These are phyloP conservation scores for Neostethus bicornis DNA, from an alignment of 2,797 vertebrate species.

Conservation along the genomic window DNA sequence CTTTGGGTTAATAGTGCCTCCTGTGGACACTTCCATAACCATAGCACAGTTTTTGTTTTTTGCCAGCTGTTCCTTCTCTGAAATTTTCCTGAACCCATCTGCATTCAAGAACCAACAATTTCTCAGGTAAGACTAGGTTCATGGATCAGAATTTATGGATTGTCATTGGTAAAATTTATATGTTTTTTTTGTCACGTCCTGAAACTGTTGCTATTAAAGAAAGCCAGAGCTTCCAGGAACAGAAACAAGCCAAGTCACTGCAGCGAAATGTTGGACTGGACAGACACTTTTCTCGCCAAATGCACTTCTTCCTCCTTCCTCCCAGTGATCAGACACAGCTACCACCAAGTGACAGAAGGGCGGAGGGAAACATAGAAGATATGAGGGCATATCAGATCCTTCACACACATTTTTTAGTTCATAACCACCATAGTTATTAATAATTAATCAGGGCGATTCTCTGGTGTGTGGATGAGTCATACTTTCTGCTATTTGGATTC, in stretches of 20 bases:
- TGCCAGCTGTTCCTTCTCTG: background rate
- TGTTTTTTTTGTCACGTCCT: constrained; percentile 11
- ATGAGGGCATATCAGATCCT: constrained; percentile 44
- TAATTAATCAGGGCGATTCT: constrained; percentile 75
- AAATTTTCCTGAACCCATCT: background rate
- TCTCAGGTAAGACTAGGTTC: constrained; percentile 6
- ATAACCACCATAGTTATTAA: constrained; percentile 68
- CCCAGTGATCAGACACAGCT: background rate
- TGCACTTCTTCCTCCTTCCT: constrained; percentile 21
- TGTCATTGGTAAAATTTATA: constrained; percentile 7
- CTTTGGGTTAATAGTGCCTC: constrained; percentile 49
- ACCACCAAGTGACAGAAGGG: constrained; percentile 1
- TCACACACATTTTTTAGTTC: constrained; percentile 61
- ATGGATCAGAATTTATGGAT: no score
- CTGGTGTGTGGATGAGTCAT: constrained; percentile 70
- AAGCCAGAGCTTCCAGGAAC: constrained; percentile 43
- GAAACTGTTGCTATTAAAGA: constrained; percentile 13
- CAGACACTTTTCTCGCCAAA: constrained; percentile 29
- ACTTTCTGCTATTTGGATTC: constrained; percentile 62
- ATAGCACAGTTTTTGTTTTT: constrained; percentile 15
- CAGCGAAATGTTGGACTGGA: constrained; percentile 40
- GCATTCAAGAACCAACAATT: background rate
- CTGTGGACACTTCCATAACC: constrained; percentile 31
- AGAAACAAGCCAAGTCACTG: constrained; percentile 48
- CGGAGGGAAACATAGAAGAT: background rate